Evolutionary conservation across 2,888 invertebrate species (phyloP).

Genomic region (Ophion ellenae): DNA sequence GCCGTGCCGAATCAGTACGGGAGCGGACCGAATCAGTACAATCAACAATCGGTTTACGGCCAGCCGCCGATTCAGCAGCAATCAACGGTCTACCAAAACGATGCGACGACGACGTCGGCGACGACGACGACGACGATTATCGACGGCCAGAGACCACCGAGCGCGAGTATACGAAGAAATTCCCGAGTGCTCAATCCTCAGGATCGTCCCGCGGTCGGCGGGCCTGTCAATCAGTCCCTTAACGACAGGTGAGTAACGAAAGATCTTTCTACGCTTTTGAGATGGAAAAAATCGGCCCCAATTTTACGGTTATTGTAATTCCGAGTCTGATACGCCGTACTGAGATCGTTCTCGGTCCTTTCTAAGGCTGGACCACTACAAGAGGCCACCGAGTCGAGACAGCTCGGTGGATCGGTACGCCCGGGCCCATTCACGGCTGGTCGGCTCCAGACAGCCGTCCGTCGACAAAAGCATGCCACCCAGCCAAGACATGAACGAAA

Average conservation of each 20-base stretch:
- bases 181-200: slow-evolving; percentile 80
- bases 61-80: slow-evolving; percentile 77
- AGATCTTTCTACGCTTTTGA: not conserved
- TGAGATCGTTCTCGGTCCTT: not conserved
- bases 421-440: slow-evolving; percentile 87
- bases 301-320: not conserved
- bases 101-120: slow-evolving; percentile 73
- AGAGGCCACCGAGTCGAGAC: slow-evolving; percentile 94
- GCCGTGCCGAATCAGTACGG: slow-evolving; percentile 78
- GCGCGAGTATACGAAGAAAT: slow-evolving; percentile 81
- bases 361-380: slow-evolving; percentile 94
- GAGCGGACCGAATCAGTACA: slow-evolving; percentile 78
- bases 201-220: slow-evolving; percentile 77
- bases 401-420: slow-evolving; percentile 93
- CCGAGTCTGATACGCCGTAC: not conserved
- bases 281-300: not conserved
- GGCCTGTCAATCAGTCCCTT: slow-evolving; percentile 78
- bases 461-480: slow-evolving; percentile 87
- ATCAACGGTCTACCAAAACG: slow-evolving; percentile 54
- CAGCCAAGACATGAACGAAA: slow-evolving; percentile 79
- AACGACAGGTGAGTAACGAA: slow-evolving; percentile 79
- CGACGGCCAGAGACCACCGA: slow-evolving; percentile 76
- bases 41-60: slow-evolving; percentile 69
- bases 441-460: slow-evolving; percentile 91
- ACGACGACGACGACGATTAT: slow-evolving; percentile 75